A percentile compares a stretch with the other conserved stretches of the same genome.
Evolutionary conservation across 2,797 vertebrate species (phyloP).

Genomic region (Pelobates cultripes): DNA sequence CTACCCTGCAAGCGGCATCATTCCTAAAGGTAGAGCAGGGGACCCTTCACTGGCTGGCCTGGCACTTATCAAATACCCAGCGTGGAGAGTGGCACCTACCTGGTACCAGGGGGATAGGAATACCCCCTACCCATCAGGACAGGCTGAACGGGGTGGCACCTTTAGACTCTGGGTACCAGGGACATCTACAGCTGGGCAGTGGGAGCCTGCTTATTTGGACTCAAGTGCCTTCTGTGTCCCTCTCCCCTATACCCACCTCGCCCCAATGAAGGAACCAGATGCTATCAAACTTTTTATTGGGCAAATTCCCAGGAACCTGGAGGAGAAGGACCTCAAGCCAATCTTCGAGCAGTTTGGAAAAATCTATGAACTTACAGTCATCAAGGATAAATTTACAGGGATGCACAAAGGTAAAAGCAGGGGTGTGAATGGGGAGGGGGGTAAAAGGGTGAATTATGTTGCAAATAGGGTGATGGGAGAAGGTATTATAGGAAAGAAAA

Average conservation of each 20-base stretch:
- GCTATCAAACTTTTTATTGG: conserved; percentile 99
- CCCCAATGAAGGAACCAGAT: conserved; percentile 98
- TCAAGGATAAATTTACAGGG: conserved; percentile 98
- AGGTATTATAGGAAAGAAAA: neutral
- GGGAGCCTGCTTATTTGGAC: conserved; percentile 17
- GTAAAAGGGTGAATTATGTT: neutral
- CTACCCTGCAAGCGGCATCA: neutral
- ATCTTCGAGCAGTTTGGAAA: conserved; percentile 98
- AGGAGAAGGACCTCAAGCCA: conserved; percentile 97
- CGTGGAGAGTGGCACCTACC: neutral
- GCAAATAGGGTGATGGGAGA: neutral
- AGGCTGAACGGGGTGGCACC: conserved; percentile 10
- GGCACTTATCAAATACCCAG: conserved; percentile 2
- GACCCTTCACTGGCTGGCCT: conserved; percentile 12
- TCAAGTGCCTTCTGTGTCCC: conserved; percentile 35
- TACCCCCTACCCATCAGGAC: neutral
- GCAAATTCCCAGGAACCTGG: conserved; percentile 96
- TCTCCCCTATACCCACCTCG: conserved; percentile 57
- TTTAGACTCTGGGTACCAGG: neutral
- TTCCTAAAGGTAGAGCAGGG: neutral
- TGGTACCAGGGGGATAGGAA: conserved; percentile 1
- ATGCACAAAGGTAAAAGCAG: conserved; percentile 94
- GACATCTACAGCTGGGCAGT: neutral
- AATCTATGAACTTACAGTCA: conserved; percentile 99
- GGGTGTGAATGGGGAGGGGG: neutral